phyloP scores from a whole-genome alignment of 2,113 vertebrate genomes.

The Arothron firmamentum region DNA sequence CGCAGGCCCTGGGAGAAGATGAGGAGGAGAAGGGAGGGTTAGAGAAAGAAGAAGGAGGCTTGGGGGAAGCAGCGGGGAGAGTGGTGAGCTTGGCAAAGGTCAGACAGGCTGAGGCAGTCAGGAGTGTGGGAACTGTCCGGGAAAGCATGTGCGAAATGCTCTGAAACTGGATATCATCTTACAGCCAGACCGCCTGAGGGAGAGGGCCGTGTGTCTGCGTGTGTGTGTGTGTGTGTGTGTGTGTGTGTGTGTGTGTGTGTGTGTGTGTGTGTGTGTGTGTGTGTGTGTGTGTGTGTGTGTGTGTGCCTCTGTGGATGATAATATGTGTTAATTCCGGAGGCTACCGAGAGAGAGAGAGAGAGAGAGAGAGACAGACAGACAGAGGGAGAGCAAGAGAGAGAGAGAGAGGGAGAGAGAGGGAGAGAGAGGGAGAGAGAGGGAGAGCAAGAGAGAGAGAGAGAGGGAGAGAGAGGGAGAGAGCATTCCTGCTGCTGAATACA shows the following conservation, averaged over 20 bases:
- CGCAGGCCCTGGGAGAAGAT: constrained; percentile 75
- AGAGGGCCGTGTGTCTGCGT: constrained; percentile 59
- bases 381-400: too few species aligned
- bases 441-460: constrained; percentile 30
- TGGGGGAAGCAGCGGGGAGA: constrained; percentile 55
- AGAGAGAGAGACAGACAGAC: too few species aligned
- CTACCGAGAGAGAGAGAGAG: constrained; percentile 34
- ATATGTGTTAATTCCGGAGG: constrained; percentile 24
- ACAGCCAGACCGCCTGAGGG: constrained; percentile 72
- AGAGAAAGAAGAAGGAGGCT: constrained; percentile 51
- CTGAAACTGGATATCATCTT: constrained; percentile 75
- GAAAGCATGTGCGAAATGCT: constrained; percentile 80
- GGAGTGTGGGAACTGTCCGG: constrained; percentile 79
- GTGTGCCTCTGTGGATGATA: constrained; percentile 6
- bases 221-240: constrained; percentile 32
- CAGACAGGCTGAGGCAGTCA: constrained; percentile 76
- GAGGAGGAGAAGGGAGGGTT: constrained; percentile 45
- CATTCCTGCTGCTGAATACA: constrained; percentile 52
- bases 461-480: constrained; percentile 44
- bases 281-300: constrained; percentile 15
- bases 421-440: constrained; percentile 35
- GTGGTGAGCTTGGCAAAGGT: constrained; percentile 76
- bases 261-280: constrained; percentile 26
- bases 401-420: constrained; percentile 45
- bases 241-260: constrained; percentile 18